A percentile compares a stretch with the other conserved stretches of the same genome.
Evolutionary conservation across 2,888 invertebrate genomes (phyloP).

Genomic region (Eupithecia exiguata): DNA sequence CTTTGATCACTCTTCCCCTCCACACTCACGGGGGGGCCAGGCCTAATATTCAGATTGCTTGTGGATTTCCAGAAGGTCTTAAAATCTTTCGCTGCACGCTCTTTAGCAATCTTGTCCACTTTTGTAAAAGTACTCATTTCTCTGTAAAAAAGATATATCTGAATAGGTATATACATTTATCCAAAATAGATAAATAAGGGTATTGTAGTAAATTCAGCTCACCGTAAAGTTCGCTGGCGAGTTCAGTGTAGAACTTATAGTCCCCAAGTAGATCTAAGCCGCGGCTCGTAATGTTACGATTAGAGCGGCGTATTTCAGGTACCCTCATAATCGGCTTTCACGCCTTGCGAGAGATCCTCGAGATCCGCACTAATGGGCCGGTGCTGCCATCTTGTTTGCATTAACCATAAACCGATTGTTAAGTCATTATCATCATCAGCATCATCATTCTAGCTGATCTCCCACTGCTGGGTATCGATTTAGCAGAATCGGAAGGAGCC

Average conservation of each 20-base stretch:
- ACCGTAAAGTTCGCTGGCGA: background rate
- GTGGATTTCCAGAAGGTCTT: too few species aligned
- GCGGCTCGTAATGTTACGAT: slow-evolving; percentile 20
- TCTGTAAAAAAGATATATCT: background rate
- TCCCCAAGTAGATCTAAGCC: slow-evolving; percentile 6
- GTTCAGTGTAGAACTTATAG: background rate
- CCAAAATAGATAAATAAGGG: slow-evolving; percentile 2
- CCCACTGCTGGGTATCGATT: background rate
- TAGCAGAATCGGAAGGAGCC: too few species aligned
- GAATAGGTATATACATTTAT: background rate
- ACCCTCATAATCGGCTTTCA: slow-evolving; percentile 27
- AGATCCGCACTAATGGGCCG: background rate
- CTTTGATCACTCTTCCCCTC: too few species aligned
- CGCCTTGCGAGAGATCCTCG: background rate
- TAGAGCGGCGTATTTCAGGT: slow-evolving; percentile 20
- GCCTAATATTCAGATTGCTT: too few species aligned
- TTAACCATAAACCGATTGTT: background rate
- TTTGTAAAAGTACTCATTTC: background rate
- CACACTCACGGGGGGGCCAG: too few species aligned
- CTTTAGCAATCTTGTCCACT: too few species aligned
- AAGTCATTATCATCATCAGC: background rate
- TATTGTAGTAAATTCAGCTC: background rate
- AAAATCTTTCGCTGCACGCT: too few species aligned
- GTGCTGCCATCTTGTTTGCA: background rate
- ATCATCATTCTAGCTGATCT: background rate